Conservation (phyloP, 2,113 vertebrate genomes). For the Anarrhichthys ocellatus region DNA sequence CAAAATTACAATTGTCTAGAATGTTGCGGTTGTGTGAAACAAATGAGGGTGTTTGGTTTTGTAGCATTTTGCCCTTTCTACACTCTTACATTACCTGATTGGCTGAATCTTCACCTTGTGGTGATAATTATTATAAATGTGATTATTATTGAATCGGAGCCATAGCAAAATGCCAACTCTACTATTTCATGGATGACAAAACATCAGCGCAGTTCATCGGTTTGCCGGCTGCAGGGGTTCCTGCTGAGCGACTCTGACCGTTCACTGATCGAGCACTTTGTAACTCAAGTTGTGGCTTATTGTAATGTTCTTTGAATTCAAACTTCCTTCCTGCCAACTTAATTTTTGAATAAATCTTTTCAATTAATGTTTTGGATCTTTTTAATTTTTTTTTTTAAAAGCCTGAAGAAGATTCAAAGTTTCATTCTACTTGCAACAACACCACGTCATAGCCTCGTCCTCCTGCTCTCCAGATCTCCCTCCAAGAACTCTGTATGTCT, state of each 20-base stretch:
- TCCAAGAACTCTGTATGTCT: too few species aligned
- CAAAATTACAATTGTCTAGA: not conserved
- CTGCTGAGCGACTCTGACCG: not conserved
- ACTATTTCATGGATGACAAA: not conserved
- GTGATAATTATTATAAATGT: constrained; percentile 6
- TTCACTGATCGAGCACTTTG: constrained; percentile 42
- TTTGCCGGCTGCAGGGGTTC: not conserved
- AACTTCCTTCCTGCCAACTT: constrained; percentile 19
- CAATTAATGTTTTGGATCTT: constrained; percentile 1
- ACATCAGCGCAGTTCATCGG: not conserved
- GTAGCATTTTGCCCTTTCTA: not conserved
- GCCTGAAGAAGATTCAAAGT: not conserved
- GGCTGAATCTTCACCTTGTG: constrained; percentile 1
- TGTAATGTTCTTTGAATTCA: constrained; percentile 18
- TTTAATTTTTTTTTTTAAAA: not conserved
- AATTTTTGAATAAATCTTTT: constrained; percentile 63
- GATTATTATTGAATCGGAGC: constrained; percentile 27
- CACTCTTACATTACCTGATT: constrained; percentile 2
- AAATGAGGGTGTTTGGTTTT: not conserved
- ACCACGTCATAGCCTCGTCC: not conserved
- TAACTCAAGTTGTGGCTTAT: constrained; percentile 31
- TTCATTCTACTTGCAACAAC: not conserved
- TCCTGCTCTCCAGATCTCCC: not conserved
- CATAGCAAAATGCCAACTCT: constrained; percentile 21
- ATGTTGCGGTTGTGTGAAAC: not conserved